Conservation (phyloP, 2,113 vertebrate species). For the Ramphastos sulfuratus region DNA sequence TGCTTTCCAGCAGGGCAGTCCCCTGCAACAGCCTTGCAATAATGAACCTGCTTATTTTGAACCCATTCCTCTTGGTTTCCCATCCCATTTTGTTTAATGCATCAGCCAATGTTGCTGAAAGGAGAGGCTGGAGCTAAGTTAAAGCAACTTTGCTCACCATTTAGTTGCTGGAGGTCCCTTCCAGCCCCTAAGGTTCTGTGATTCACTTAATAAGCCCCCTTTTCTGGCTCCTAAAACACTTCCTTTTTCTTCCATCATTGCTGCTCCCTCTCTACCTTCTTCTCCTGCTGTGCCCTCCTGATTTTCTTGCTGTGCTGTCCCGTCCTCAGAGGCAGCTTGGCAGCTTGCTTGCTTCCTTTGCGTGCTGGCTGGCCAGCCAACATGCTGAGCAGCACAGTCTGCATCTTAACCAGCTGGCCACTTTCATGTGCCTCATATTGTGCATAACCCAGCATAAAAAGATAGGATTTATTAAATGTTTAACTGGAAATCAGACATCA, state of each 20-base stretch:
- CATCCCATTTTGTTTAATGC: too few relatives aligned
- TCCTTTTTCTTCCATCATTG: not conserved
- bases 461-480: slow-evolving; percentile 15
- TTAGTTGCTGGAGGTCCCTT: too few relatives aligned
- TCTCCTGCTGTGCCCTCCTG: not conserved
- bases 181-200: not conserved
- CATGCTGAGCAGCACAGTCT: not conserved
- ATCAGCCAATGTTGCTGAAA: too few relatives aligned
- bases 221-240: not conserved
- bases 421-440: not conserved
- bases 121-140: too few relatives aligned
- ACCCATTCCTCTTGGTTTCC: too few relatives aligned
- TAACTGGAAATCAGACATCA: slow-evolving; percentile 24
- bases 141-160: too few relatives aligned
- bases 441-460: not conserved
- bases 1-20: too few relatives aligned
- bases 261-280: not conserved
- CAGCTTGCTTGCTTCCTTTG: not conserved
- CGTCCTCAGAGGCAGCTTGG: not conserved
- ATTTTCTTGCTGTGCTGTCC: not conserved
- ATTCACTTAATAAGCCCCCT: not conserved
- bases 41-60: too few relatives aligned
- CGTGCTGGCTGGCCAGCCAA: not conserved
- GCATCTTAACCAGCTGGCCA: not conserved
- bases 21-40: too few relatives aligned